These are phyloP conservation scores for Chaenodraco wilsoni DNA, from an alignment of 2,797 vertebrate species.

Conservation along the genomic window DNA sequence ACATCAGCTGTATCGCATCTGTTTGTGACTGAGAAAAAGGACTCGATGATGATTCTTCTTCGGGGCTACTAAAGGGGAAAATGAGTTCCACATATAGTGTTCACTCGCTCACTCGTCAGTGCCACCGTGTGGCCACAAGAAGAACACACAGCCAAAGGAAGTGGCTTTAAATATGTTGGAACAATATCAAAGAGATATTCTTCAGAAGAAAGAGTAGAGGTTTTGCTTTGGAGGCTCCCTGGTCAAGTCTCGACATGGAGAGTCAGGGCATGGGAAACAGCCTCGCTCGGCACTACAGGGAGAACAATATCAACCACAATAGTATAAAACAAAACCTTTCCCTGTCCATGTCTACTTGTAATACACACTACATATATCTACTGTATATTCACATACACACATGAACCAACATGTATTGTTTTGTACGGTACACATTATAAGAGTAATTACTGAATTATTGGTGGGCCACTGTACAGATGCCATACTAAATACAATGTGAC, in stretches of 20 bases:
- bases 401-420: slow-evolving; percentile 68
- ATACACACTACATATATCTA: slow-evolving; percentile 53
- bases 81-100: slow-evolving; percentile 24
- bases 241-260: slow-evolving; percentile 19
- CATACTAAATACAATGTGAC: slow-evolving; percentile 71
- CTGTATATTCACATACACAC: slow-evolving; percentile 73
- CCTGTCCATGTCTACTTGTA: slow-evolving; percentile 63
- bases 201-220: slow-evolving; percentile 26
- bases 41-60: slow-evolving; percentile 48
- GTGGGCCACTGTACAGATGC: slow-evolving; percentile 73
- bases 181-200: slow-evolving; percentile 43
- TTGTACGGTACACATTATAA: slow-evolving; percentile 76
- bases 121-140: slow-evolving; percentile 75
- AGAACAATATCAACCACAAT: slow-evolving; percentile 53
- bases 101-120: slow-evolving; percentile 55
- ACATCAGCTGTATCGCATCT: slow-evolving; percentile 36
- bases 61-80: slow-evolving; percentile 28
- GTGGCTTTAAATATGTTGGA: slow-evolving; percentile 56
- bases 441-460: slow-evolving; percentile 60
- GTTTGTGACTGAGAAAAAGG: slow-evolving; percentile 60
- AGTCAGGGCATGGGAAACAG: slow-evolving; percentile 49
- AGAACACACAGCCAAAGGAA: slow-evolving; percentile 50
- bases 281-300: slow-evolving; percentile 30
- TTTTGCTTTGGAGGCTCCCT: slow-evolving; percentile 35
- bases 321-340: slow-evolving; percentile 48